Evolutionary conservation across 35 echinoderm and acorn worm species (phyloP), one percentile per base, ranked within the genome.

Genomic region (Anneissia japonica): DNA sequence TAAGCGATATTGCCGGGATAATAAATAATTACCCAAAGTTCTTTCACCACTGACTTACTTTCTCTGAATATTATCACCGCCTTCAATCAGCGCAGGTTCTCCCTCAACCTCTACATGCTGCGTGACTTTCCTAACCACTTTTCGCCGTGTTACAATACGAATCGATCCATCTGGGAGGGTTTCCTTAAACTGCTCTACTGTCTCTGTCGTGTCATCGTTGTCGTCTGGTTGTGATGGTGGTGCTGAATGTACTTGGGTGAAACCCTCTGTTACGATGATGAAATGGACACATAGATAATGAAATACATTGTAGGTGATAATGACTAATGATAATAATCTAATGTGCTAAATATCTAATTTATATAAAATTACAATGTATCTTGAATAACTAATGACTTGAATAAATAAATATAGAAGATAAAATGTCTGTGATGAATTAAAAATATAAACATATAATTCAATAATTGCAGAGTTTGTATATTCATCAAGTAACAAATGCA

Each of bases 131-230:
- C 88, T 88, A 32, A 89, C 90, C 75, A 97, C 93, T 11, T 91
- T 73, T 55, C 87, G 83, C 41, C 82, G 85, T 12, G 88, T 93
- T 41, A 97, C 94, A 74, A 87, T 97, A 43, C 94, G 87, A 83
- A 97, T 90, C 26, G 94, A 93, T 7, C 94, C 94, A 38, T 97
- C 94, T 0, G 88, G 87, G 21, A 97, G 82, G 14, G 88, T 89
- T 81, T 97, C 94, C 34, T 97, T 91, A 72, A 93, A 97, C 73
- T 91, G 90, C 37, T 97, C 94, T 34, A 97, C 88, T 46, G 88
- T 85, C 35, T 93, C 94, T 64, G 92, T 88, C 1, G 90, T 88
- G 10, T 90, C 87, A 43, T 93, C 94, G n/a, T n/a, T n/a, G 40
- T 90, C 91, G 36, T 86, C 92, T 64, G 51, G 51, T 23, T 64